A percentile compares a stretch with the other conserved stretches of the same genome.
These are phyloP conservation scores for Gephyroberyx darwinii DNA, from an alignment of 2,797 vertebrate genomes.

Conservation along the genomic window DNA sequence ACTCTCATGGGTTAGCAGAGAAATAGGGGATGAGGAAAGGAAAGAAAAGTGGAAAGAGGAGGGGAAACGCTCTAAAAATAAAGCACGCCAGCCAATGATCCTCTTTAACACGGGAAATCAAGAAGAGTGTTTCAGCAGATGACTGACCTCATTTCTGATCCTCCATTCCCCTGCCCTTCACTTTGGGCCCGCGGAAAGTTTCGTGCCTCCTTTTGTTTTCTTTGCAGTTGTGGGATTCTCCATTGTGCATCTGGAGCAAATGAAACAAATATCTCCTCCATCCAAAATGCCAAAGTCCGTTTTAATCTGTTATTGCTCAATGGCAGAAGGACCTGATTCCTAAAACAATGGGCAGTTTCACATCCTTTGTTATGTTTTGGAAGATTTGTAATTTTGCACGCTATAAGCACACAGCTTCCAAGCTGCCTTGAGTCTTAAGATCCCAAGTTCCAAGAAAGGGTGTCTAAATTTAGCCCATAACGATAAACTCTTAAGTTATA, in stretches of 20 bases:
- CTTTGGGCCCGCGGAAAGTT: conserved; percentile 17
- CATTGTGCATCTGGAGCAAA: conserved; percentile 25
- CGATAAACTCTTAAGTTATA: conserved; percentile 81
- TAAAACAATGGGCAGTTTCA: conserved; percentile 70
- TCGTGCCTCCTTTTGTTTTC: conserved; percentile 29
- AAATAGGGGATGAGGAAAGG: conserved; percentile 51
- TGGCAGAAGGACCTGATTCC: conserved; percentile 29
- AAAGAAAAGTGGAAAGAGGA: conserved; percentile 47
- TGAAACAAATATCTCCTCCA: conserved; percentile 42
- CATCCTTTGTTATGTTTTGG: conserved; percentile 57
- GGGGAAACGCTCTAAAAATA: conserved; percentile 77
- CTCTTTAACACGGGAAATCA: conserved; percentile 69
- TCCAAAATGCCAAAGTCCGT: conserved; percentile 33
- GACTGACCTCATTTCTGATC: conserved; percentile 69
- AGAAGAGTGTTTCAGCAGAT: conserved; percentile 58
- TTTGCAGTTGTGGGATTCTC: neutral
- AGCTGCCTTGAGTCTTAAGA: conserved; percentile 72
- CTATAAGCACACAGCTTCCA: conserved; percentile 47
- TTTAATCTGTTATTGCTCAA: conserved; percentile 53
- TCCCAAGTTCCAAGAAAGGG: conserved; percentile 48
- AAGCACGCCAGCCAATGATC: conserved; percentile 66
- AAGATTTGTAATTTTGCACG: conserved; percentile 64
- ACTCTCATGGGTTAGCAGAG: conserved; percentile 66
- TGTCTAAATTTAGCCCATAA: conserved; percentile 75
- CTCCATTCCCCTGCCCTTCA: conserved; percentile 35